A percentile compares a stretch with the other conserved stretches of the same genome.
phyloP scores from a whole-genome alignment of 1,140 invertebrate species.

The Ladona fulva region DNA sequence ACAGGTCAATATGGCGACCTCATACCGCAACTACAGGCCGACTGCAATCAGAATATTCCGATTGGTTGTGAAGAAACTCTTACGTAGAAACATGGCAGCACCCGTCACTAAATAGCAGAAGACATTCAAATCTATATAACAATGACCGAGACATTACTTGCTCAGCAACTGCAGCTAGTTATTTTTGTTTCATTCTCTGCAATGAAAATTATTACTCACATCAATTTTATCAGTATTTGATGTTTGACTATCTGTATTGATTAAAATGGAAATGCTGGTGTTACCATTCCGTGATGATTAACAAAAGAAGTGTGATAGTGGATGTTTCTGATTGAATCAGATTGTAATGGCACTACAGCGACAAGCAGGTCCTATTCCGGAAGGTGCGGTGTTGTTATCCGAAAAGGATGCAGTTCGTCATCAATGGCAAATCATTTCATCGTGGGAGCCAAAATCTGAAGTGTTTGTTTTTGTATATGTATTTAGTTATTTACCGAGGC shows the following conservation, averaged over 20 bases:
- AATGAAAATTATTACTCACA: not conserved
- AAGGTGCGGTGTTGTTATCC: not conserved
- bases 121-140: not conserved
- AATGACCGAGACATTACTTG: not conserved
- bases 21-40: not conserved
- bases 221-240: not conserved
- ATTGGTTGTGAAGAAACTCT: not conserved
- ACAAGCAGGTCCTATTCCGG: not conserved
- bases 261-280: not conserved
- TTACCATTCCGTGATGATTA: not conserved
- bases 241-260: not conserved
- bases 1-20: slow-evolving; percentile 3
- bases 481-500: not conserved
- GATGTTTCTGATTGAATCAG: not conserved
- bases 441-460: not conserved
- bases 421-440: not conserved
- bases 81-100: not conserved
- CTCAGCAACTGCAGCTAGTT: not conserved
- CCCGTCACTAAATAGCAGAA: not conserved
- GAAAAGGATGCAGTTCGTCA: not conserved
- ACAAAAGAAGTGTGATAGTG: not conserved
- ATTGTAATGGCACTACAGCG: not conserved
- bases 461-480: not conserved
- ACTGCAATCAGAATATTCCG: not conserved
- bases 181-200: not conserved